Conservation (phyloP, 2,113 vertebrate genomes). For the Siphamia tubifer region DNA sequence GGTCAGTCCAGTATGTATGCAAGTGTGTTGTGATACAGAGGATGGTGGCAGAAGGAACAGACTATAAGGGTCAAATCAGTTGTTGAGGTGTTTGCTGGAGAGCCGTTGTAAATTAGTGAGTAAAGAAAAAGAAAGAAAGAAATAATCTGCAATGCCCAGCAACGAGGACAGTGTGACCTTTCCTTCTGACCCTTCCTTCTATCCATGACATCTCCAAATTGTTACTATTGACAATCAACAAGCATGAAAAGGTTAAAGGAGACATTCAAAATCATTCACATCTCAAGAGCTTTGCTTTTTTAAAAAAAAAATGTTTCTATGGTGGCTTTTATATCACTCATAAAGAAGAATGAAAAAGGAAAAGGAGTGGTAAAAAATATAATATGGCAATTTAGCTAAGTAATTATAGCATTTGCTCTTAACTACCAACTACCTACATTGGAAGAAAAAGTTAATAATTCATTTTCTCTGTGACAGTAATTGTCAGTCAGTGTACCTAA, state of each 20-base stretch:
- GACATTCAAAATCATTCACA: conserved; percentile 65
- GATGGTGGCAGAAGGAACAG: neutral
- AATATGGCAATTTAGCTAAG: conserved; percentile 85
- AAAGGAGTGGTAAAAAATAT: conserved; percentile 76
- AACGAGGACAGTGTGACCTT: conserved; percentile 25
- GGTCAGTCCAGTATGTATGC: conserved; percentile 29
- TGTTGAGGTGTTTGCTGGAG: conserved; percentile 23
- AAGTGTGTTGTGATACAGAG: conserved; percentile 12
- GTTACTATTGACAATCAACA: conserved; percentile 77
- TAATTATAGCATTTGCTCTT: conserved; percentile 83
- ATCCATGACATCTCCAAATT: conserved; percentile 41
- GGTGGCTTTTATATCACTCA: conserved; percentile 58
- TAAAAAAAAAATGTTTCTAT: too few species aligned
- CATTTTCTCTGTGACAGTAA: conserved; percentile 84
- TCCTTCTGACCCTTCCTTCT: conserved; percentile 3
- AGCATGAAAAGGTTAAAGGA: conserved; percentile 53
- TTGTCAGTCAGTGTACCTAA: conserved; percentile 83
- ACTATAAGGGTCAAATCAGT: conserved; percentile 40
- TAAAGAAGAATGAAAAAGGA: conserved; percentile 55
- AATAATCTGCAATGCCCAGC: conserved; percentile 31
- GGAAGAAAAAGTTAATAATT: conserved; percentile 82
- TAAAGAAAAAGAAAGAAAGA: neutral
- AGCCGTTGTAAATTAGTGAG: neutral
- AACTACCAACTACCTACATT: conserved; percentile 76
- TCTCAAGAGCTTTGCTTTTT: conserved; percentile 50